Evolutionary conservation across 2,888 invertebrate species (phyloP), one percentile per base, ranked within the genome.

Genomic region (Sycophila texana): DNA sequence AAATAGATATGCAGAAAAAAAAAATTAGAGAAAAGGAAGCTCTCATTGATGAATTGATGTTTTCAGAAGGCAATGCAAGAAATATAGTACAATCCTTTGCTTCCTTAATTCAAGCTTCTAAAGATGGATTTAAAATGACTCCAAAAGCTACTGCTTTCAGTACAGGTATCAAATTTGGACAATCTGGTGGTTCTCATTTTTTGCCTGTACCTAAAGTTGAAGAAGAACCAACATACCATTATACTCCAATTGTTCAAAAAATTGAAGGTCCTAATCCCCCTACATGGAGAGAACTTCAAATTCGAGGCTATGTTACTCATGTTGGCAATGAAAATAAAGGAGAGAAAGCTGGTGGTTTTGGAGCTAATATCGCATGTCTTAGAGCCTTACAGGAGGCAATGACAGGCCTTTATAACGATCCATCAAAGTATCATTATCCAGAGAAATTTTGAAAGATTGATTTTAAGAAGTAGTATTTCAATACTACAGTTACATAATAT

Each of bases 31-130:
- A 96, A 83, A 97, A 97, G 85, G 97, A 98, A 89, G 97, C 97
- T 0, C 91, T 99, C 5, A 98, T 99, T 79, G 98, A 99, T 90
- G 98, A 99, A 89, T 92, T 99, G 55, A 98, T 98, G 95, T 96
- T 96, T 89, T 97, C 98, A 0, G 96, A 96, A 84, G 95, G 95
- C 13, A 95, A 98, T 89, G 98, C 98, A 0, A 95, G 95, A 84
- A 95, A 95, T 84, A 98, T 98, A 85, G 91, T 98, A 0, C 95
- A 94, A 82, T 95, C 95, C 14, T 97, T 97, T 90, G 94, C 95
- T 0, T 93, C 94, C 74, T 94, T 92, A 82, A 93, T 92, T 20
- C 94, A 95, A 84, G 94, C 95, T 83, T 92, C 92, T 72, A 94
- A 94, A 84, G 94, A 94, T 82, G 94, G 95, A 83, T 91, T 92